A percentile compares a stretch with the other conserved stretches of the same genome.
phyloP scores from a whole-genome alignment of 2,797 vertebrate species.

The Poecilia wingei region DNA sequence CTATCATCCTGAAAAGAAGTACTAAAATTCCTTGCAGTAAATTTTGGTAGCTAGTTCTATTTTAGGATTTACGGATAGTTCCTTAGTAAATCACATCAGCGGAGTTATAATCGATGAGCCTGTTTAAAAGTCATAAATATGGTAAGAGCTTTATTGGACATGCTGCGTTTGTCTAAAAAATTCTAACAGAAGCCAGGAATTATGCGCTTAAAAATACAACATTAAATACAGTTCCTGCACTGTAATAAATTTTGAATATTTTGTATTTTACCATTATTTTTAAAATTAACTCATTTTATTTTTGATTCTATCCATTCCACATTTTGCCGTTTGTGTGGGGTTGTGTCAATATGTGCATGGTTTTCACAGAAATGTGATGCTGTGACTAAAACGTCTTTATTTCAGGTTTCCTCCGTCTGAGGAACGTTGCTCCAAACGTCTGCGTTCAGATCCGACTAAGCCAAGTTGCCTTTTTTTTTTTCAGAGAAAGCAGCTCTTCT shows the following conservation, averaged over 20 bases:
- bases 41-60: conserved; percentile 30
- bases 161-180: conserved; percentile 34
- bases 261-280: background rate
- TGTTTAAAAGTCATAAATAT: conserved; percentile 57
- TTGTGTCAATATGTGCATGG: background rate
- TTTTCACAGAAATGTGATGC: background rate
- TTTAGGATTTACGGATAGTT: conserved; percentile 45
- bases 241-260: background rate
- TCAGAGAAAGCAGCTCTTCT: background rate
- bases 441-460: background rate
- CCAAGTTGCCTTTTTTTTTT: background rate
- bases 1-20: conserved; percentile 37
- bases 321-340: background rate
- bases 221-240: background rate
- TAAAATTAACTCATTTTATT: background rate
- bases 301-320: background rate
- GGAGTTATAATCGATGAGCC: conserved; percentile 41
- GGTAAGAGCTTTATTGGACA: conserved; percentile 32
- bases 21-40: conserved; percentile 58
- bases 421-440: background rate
- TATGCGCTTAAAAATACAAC: conserved; percentile 8
- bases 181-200: conserved; percentile 32
- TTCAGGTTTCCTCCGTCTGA: background rate
- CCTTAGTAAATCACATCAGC: conserved; percentile 50
- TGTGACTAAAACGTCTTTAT: background rate